Base-by-base conservation (phyloP, 2,113 vertebrate genomes). In the Eubucco bourcierii region DNA sequence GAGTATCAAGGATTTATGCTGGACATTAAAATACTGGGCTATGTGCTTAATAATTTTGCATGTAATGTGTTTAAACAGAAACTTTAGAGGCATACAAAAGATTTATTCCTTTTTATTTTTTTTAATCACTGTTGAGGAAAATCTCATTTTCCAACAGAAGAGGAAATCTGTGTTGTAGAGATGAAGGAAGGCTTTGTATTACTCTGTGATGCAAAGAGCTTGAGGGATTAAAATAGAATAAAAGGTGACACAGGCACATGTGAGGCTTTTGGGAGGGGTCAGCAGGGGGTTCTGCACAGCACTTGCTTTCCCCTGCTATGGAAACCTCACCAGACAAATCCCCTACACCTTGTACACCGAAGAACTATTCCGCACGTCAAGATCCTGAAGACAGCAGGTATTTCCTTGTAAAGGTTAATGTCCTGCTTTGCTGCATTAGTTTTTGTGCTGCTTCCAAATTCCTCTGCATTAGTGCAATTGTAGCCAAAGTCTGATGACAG, bases 311-410 rank as follows among this genome's bases (percentile, higher is more conserved):
- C 39, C 47, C 39, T 39, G 20, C 4, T 31, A 2, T 6, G 31
- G 11, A 37, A 31, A 25, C 31, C 59, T 21, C 20, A 19, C 53
- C 1, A 2, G 52, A 33, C 39, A 50, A 72, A 58, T 15, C 28
- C 50, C 3, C 0, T 24, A 1, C 28, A 17, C 33, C 33, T 41
- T 3, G 1, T 58, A 13, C 1, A 4, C 37, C 23, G 37, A 31
- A 27, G 23, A 39, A 21, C 8, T 56, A 0, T 27, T 67, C 18
- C 29, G 5, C 19, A 7, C 5, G 4, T 19, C 7, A 9, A 7
- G 47, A 24, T 67, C 37, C 53, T n/a, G 56, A 11, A 24, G 25
- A 52, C 34, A 9, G 44, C 12, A 23, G 59, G 46, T 60, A 41
- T 55, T 52, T 60, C 65, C 34, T 12, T 17, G 1, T 39, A 19